A percentile compares a stretch with the other conserved stretches of the same genome.
phyloP scores from a whole-genome alignment of 2,888 invertebrate genomes.

The Ochlodes sylvanus region DNA sequence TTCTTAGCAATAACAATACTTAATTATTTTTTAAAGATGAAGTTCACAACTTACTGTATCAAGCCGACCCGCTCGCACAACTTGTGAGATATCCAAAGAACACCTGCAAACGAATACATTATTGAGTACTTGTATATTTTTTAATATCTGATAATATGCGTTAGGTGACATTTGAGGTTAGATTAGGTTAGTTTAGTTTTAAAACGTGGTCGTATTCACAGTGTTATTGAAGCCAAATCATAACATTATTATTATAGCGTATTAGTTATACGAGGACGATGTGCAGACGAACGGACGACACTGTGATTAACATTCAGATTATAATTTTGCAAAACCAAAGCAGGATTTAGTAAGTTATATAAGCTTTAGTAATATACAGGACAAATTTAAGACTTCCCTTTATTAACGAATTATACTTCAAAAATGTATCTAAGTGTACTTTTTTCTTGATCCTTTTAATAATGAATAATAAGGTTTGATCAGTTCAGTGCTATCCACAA shows the following conservation, averaged over 20 bases:
- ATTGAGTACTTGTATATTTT: background rate
- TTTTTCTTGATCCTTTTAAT: too few species aligned
- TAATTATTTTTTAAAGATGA: background rate
- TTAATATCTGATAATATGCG: background rate
- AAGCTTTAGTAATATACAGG: background rate
- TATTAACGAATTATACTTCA: too few species aligned
- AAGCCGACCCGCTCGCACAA: constrained; percentile 73
- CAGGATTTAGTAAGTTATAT: constrained; percentile 5
- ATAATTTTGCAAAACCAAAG: constrained; percentile 14
- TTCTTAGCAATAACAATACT: too few species aligned
- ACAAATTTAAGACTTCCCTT: too few species aligned
- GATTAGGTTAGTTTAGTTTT: background rate
- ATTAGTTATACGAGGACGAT: constrained; percentile 6
- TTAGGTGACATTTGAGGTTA: background rate
- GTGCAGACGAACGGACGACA: background rate
- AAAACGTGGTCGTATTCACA: constrained; percentile 10
- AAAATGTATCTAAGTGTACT: too few species aligned
- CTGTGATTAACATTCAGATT: background rate
- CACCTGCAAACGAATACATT: constrained; percentile 60
- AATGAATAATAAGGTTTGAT: too few species aligned
- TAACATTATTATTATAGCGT: background rate
- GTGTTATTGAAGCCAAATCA: constrained; percentile 16
- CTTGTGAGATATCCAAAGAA: constrained; percentile 77
- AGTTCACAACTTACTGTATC: constrained; percentile 67
- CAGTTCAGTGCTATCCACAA: too few species aligned